Evolutionary conservation across 2,797 vertebrate species (phyloP), one percentile per base, ranked within the genome.

Genomic region (Semotilus atromaculatus): DNA sequence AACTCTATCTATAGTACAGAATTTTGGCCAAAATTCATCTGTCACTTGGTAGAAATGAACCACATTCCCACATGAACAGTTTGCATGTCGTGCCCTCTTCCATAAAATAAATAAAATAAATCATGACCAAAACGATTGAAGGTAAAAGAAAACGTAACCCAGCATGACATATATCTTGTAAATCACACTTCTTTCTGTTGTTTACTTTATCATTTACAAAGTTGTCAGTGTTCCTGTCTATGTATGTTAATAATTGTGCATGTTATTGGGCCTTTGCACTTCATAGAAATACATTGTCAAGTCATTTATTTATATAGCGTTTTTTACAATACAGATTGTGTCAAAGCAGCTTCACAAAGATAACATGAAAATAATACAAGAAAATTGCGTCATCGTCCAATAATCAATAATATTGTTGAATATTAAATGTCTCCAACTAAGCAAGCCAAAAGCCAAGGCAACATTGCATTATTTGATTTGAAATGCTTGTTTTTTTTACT

Each of bases 401-500:
- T n/a, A n/a, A n/a, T n/a, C n/a, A n/a, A n/a, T n/a, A n/a, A n/a
- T n/a, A n/a, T n/a, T n/a, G n/a, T n/a, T n/a, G n/a, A n/a, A n/a
- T n/a, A n/a, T n/a, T n/a, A n/a, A n/a, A n/a, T n/a, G n/a, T n/a
- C n/a, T n/a, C n/a, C n/a, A n/a, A n/a, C n/a, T n/a, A n/a, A n/a
- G n/a, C n/a, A n/a, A n/a, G n/a, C n/a, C n/a, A n/a, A n/a, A n/a
- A n/a, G n/a, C n/a, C n/a, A n/a, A n/a, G n/a, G n/a, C n/a, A n/a
- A n/a, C n/a, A n/a, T 23, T 53, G 3, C 1, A 34, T 19, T 23
- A 14, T 34, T 53, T 55, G 3, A 21, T 73, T 31, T 73, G 31
- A 29, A 23, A 58, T 58, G 4, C 0, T 2, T 0, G 0, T 26
- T 14, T 62, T 62, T 16, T 14, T 16, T 29, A 26, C n/a, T 6